Evolutionary conservation across 92 coral and sea anemone species (phyloP), one percentile per base, ranked within the genome.

Genomic region (Bergia sp.): DNA sequence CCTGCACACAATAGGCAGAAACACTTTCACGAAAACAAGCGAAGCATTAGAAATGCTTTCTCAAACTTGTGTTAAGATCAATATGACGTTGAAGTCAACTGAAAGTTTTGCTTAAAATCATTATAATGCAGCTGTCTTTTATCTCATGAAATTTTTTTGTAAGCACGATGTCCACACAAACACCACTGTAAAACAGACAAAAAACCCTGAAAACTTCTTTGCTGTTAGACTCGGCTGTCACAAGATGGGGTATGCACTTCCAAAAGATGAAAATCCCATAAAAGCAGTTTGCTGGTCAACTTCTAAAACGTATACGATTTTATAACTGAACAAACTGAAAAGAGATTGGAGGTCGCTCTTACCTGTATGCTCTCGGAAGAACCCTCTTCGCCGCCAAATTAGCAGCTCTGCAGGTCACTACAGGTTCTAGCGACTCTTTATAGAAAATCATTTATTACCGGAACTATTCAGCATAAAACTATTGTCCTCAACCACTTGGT

Each of bases 321-420:
- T 74, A 29, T 20, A 37, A 6, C 43, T 42, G 45, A 2, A 5
- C 3, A 76, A 18, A 75, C 16, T 15, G 21, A 74, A 12, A 72
- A 20, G 44, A 38, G 20, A 29, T 29, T 29, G 29, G 29, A 29
- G 29, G 29, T 29, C 29, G 29, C 29, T 29, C 29, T 39, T 36
- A 41, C 50, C 80, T 41, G 80, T 15, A 39, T 23, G 43, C 41
- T 76, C 8, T 12, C 11, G 12, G 80, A 50, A 15, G 53, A 15
- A 16, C 80, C 49, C 29, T 76, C 80, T 76, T 11, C 15, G 80
- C 45, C 41, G 41, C 45, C 43, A 76, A 41, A 20, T n/a, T 36
- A 76, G 53, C 29, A n/a, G 29, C 41, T 39, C 47, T 76, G 80
- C 80, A 42, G 80, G 80, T 76, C 80, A 76, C 80, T 50, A 21